Base-by-base conservation (phyloP, 2,888 invertebrate genomes). In the Spisula subtruncata region DNA sequence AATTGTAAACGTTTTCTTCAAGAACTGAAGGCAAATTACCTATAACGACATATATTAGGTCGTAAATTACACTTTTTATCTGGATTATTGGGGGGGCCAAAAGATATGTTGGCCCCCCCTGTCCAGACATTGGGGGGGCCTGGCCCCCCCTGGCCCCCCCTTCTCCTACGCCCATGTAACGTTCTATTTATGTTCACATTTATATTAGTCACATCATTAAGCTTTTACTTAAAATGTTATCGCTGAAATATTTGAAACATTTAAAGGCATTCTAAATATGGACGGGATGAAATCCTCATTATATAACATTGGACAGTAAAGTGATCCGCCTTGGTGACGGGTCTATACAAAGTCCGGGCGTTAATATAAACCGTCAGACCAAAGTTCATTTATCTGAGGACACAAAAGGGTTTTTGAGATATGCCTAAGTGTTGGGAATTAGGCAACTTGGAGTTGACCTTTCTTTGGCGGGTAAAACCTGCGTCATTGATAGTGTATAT, bases 351-450 rank as follows among this genome's bases (percentile, higher is more conserved):
- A 25, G 25, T 1, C 25, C 25, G 60, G 60, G 25, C 60, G 60
- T 66, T 6, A 66, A 66, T 66, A 66, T 12, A 10, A 25, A 10
- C 5, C 60, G 25, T 66, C 60, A 66, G 60, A 66, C 60, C n/a
- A 66, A 66, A 66, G 60, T 66, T 66, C 60, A 66, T 66, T 66
- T 2, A 66, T 66, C 60, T 66, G 25, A 66, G 2, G n/a, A 66
- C 25, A 66, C 60, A 66, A 66, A n/a, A 66, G 25, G 25, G 25
- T 10, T 25, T n/a, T n/a, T 25, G 25, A n/a, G 25, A 66, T 66
- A 66, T 25, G 12, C 0, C 10, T 66, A 25, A 25, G 25, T 12
- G 25, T 66, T 25, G 25, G 60, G 60, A 66, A 66, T 66, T 25
- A 66, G 60, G n/a, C 0, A 66, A 66, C 60, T 0, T n/a, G 60